Percentiles rank a stretch among this genome's conserved stretches.
Conservation (phyloP, 2,888 invertebrate genomes). For the Sympetrum striolatum region DNA sequence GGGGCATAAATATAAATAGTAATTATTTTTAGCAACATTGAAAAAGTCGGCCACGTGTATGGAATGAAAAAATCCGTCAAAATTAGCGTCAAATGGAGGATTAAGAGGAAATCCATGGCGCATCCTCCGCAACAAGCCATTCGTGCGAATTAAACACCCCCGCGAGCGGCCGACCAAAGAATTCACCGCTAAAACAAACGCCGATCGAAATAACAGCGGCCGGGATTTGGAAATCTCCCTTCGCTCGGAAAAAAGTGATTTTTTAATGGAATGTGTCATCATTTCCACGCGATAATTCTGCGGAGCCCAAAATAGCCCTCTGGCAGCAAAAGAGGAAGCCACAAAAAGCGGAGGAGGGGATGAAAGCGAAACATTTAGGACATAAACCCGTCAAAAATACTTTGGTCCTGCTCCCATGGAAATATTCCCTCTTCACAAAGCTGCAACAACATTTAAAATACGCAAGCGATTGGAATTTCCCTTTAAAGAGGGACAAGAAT, state of each 20-base stretch:
- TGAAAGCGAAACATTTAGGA: not conserved
- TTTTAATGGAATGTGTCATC: not conserved
- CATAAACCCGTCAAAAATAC: not conserved
- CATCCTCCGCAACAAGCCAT: not conserved
- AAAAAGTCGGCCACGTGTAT: no score
- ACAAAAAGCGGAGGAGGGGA: not conserved
- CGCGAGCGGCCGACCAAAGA: not conserved
- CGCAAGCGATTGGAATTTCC: not conserved
- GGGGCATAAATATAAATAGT: no score
- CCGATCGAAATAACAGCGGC: not conserved
- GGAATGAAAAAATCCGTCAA: no score
- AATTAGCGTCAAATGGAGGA: no score
- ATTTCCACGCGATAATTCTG: not conserved
- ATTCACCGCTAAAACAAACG: not conserved
- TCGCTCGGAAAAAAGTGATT: not conserved
- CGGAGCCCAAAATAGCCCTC: not conserved
- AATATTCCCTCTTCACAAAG: not conserved
- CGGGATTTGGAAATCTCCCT: not conserved
- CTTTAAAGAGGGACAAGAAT: not conserved
- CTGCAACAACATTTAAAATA: not conserved
- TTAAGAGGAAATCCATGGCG: not conserved
- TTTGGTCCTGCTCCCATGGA: not conserved
- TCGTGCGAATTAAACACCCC: not conserved
- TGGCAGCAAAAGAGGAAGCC: not conserved
- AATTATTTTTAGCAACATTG: no score